Base-by-base conservation (phyloP, 2,888 invertebrate genomes). In the Cantharis lateralis region DNA sequence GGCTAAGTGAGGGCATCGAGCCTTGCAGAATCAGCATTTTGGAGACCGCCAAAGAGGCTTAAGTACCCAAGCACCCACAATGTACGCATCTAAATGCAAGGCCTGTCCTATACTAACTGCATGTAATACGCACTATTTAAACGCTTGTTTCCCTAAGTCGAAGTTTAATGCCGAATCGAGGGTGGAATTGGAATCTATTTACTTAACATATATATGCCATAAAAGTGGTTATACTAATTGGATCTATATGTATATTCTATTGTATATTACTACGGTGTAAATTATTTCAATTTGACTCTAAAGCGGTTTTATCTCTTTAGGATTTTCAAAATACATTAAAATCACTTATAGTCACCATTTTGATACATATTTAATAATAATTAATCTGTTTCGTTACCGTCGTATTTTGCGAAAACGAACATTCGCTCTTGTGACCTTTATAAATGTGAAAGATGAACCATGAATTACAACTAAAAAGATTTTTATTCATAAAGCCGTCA, bases 81-180 rank as follows among this genome's bases (percentile, higher is more conserved):
- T 82, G 81, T 80, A 83, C 82, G 83, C 84, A 85, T 85, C 82
- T 85, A 85, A 85, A 85, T 85, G 85, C 84, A 85, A 84, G 83
- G 81, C 81, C 79, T 82, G 82, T 80, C 79, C 81, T 80, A 76
- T 79, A 82, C 81, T 82, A 83, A 84, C 82, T 82, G 81, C 84
- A 80, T 82, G 81, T 83, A 83, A 80, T 84, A 83, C 84, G 81
- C 82, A 82, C 82, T 82, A 82, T 83, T 83, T 83, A 82, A 81
- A 82, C 81, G 79, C 78, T 72, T 79, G 83, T 74, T 81, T 76
- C 71, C 75, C 61, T 20, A 78, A 73, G 75, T 73, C 76, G 76
- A 76, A 78, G 74, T 75, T 76, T 71, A 76, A 78, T 76, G 70
- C 70, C 74, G 71, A 74, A 71, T 68, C 68, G 74, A 78, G 78